Base-by-base conservation (phyloP, 2,888 invertebrate genomes). In the Aethes cnicana region DNA sequence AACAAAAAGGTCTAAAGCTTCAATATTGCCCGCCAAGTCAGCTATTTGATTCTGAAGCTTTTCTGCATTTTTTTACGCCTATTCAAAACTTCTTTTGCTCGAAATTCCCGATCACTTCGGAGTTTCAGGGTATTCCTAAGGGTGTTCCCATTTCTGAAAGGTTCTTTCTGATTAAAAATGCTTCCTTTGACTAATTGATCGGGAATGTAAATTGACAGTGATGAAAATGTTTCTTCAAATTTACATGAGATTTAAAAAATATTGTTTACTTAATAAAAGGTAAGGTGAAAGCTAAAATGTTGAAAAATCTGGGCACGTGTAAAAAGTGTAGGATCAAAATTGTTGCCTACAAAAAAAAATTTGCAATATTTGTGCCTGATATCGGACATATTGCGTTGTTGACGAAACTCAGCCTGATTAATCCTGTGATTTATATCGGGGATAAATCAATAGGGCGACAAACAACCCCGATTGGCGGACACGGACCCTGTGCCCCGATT, bases 391-490 rank as follows among this genome's bases (percentile, higher is more conserved):
- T 79, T 76, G 77, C 72, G 64, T 56, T 63, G 68, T 65, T 71
- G 72, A 74, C 76, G 74, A 82, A 83, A 82, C 77, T 79, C 70
- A 74, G 71, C 69, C 74, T 82, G 83, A 85, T 86, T 85, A 86
- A 87, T 84, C 81, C 80, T 59, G 73, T 72, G 74, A 86, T 86
- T 85, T 86, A 87, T 85, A 72, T 72, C 62, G 65, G 62, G 72
- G 73, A 85, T 87, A 86, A 88, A 87, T 88, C 86, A 86, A 80
- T 79, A 71, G 56, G 68, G 66, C 41, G 77, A 77, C 75, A 83
- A 81, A 81, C 77, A 82, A 71, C 67, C 68, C 64, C 56, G 54
- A 47, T 54, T 52, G 58, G 58, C 54, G 56, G 59, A 57, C 62
- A 61, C 63, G 64, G 64, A 18, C 32, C 42, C 28, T 35, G 20